Evolutionary conservation across 2,113 vertebrate species (phyloP), one percentile per base, ranked within the genome.

Genomic region (Calyptomena viridis): DNA sequence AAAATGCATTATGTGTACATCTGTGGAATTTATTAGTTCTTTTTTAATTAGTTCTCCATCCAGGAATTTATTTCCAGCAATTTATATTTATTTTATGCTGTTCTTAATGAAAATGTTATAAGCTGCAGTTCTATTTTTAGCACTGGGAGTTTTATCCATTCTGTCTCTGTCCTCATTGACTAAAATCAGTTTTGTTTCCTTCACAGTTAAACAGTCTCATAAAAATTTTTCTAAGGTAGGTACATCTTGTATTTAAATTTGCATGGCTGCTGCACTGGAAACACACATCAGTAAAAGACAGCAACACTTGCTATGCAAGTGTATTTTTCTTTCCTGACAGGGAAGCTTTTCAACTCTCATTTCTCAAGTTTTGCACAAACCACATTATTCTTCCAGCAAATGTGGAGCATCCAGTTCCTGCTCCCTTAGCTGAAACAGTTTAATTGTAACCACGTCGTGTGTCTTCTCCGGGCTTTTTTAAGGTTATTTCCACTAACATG

Each of bases 1-100:
- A 75, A 94, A 84, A 25, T 37, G 15, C n/a, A 47, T 81, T 90
- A 33, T 84, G 71, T 93, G 81, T 89, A 89, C 92, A 90, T 81
- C 47, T 81, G 1, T 31, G 18, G 33, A 69, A 89, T 95, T 71
- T 90, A 94, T 95, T 92, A 58, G 30, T 63, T 77, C n/a, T 89
- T 24, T 85, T 93, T 90, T 66, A 95, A 93, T 93, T 85, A 69
- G n/a, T 35, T 94, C 50, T 73, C 60, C 50, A 5, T 35, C 47
- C 80, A 68, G 55, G 55, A 63, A 87, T 95, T 85, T 92, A 27
- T 88, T 94, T 85, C 58, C 58, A 69, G 23, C 46, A 47, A 47
- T 47, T 47, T 47, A 47, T 47, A 47, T 47, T 47, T 47, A 47
- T 47, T 47, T 47, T 47, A 21, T 11, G 15, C 46, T 46, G 39